phyloP scores from a whole-genome alignment of 2,113 vertebrate genomes.

The Rana temporaria region DNA sequence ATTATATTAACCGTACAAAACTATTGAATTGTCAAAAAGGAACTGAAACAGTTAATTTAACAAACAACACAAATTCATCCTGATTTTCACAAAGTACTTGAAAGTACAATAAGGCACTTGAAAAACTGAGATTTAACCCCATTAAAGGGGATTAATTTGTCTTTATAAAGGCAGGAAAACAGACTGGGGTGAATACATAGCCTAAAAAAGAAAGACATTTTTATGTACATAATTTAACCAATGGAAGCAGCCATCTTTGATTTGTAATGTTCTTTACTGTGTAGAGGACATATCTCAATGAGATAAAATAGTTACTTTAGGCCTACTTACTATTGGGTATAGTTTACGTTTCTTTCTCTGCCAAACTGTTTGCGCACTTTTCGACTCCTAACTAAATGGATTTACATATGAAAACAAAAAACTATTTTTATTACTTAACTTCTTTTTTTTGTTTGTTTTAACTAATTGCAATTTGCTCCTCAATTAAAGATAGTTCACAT shows the following conservation, averaged over 20 bases:
- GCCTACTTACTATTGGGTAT: too few species aligned
- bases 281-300: too few species aligned
- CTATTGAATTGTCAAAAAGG: constrained; percentile 99
- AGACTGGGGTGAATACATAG: constrained; percentile 28
- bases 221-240: constrained; percentile 38
- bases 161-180: constrained; percentile 50
- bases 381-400: too few species aligned
- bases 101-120: constrained; percentile 98
- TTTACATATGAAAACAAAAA: too few species aligned
- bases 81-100: constrained; percentile 99
- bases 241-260: constrained; percentile 32
- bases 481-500: neutral
- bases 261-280: constrained; percentile 21
- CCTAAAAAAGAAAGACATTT: constrained; percentile 29
- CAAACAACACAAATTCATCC: constrained; percentile 99
- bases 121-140: constrained; percentile 96
- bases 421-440: neutral
- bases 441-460: too few species aligned
- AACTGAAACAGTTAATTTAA: constrained; percentile 93
- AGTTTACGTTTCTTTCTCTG: too few species aligned
- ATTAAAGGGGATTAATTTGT: constrained; percentile 26
- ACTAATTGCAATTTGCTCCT: neutral
- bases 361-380: too few species aligned
- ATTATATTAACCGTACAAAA: constrained; percentile 99
- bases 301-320: too few species aligned